Evolutionary conservation across 2,888 invertebrate genomes (phyloP).

Genomic region (Gymnosoma rotundatum): DNA sequence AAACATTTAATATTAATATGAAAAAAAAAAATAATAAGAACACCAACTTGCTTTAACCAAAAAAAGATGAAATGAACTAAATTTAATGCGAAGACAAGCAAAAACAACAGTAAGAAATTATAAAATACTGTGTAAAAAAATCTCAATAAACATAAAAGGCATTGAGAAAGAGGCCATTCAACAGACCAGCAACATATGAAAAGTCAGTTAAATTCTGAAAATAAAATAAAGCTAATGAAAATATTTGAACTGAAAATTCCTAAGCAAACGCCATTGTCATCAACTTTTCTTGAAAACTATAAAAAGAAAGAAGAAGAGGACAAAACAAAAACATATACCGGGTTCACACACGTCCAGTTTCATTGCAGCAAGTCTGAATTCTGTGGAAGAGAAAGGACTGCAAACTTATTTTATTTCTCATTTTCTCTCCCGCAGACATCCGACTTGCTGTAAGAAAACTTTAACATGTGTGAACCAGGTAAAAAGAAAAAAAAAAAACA

Average conservation of each 20-base stretch:
- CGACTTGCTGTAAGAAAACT: too few relatives aligned
- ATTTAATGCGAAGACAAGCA: slow-evolving; percentile 55
- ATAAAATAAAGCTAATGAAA: slow-evolving; percentile 63
- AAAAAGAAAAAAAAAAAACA: not conserved
- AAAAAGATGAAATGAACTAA: slow-evolving; percentile 64
- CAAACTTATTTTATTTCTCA: too few relatives aligned
- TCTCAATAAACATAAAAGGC: slow-evolving; percentile 65
- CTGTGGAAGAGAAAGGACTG: too few relatives aligned
- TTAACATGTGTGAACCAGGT: too few relatives aligned
- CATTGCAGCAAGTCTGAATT: too few relatives aligned
- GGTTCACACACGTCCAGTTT: too few relatives aligned
- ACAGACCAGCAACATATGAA: slow-evolving; percentile 50
- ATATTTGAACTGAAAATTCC: slow-evolving; percentile 69
- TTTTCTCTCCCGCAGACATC: too few relatives aligned
- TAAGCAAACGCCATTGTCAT: slow-evolving; percentile 66
- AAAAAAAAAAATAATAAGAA: slow-evolving; percentile 31
- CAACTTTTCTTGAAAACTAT: slow-evolving; percentile 56
- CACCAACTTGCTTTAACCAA: slow-evolving; percentile 54
- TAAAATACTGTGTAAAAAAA: slow-evolving; percentile 44
- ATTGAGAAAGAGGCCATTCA: slow-evolving; percentile 66
- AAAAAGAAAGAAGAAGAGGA: slow-evolving; percentile 59
- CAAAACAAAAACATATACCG: slow-evolving; percentile 9
- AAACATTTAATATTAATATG: slow-evolving; percentile 15
- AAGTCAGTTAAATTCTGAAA: slow-evolving; percentile 67
- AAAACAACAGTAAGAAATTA: slow-evolving; percentile 22